These are phyloP conservation scores for Gerosis bhagava DNA, from an alignment of 2,888 invertebrate genomes.

Conservation along the genomic window DNA sequence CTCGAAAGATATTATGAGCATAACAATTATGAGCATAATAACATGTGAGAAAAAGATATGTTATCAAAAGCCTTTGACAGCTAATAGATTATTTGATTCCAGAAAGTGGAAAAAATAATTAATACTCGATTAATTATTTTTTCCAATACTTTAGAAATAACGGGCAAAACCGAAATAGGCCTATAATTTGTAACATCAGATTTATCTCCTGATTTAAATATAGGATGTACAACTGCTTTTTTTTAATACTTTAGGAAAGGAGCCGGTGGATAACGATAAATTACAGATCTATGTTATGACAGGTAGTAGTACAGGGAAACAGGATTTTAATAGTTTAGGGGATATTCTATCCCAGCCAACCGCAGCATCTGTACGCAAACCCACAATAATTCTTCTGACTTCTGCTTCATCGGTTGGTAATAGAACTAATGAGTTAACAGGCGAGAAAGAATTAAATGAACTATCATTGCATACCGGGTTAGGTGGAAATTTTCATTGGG, in stretches of 20 bases:
- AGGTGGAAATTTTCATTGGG: background rate
- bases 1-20: too few species aligned
- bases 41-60: too few species aligned
- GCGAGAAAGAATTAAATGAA: background rate
- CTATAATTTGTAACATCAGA: conserved; percentile 21
- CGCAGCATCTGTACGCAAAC: conserved; percentile 2
- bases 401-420: conserved; percentile 10
- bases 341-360: conserved; percentile 10
- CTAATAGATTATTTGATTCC: too few species aligned
- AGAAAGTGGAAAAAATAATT: too few species aligned
- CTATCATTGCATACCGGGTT: background rate
- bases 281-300: conserved; percentile 11
- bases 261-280: conserved; percentile 8
- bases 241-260: conserved; percentile 23
- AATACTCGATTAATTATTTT: conserved; percentile 27
- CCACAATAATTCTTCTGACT: conserved; percentile 7
- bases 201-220: conserved; percentile 22
- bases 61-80: too few species aligned
- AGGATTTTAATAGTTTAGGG: conserved; percentile 4
- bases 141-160: conserved; percentile 27
- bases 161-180: conserved; percentile 24
- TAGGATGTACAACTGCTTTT: conserved; percentile 14
- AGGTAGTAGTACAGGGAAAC: background rate
- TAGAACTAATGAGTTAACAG: background rate
- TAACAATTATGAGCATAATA: too few species aligned